Evolutionary conservation across 1,140 invertebrate species (phyloP), one percentile per base, ranked within the genome.

Genomic region (Tetramorium simillimum): DNA sequence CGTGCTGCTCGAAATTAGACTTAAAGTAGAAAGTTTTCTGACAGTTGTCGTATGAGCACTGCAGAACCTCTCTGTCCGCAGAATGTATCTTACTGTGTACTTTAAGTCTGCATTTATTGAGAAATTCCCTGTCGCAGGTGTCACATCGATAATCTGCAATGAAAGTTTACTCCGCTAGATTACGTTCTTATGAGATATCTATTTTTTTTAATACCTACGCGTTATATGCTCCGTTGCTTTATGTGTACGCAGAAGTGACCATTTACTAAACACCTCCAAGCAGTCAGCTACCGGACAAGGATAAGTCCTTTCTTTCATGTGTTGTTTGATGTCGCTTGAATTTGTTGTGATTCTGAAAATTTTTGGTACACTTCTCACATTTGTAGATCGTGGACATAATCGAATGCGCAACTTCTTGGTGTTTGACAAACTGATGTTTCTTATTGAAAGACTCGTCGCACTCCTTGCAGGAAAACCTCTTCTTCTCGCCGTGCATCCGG

Each of bases 31-130:
- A 94, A 33, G 84, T 18, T 12, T 81, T 86, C 3, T 82, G 21
- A 85, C 93, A 94, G 21, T 89, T 87, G 7, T 93, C 85, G n/a
- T 91, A 93, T 14, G 90, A 73, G 46, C 93, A 94, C 21, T 81
- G 21, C 10, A 93, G 18, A 28, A 87, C 21, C 3, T 28, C 24
- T 80, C 86, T 86, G 21, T 78, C 65, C 18, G 85, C 40, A 12
- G 3, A 43, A 24, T 93, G 92, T 21, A 70, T 75, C 40, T 60
- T 49, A 18, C 37, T 33, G 65, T 94, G 93, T 16, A 18, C n/a
- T 28, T n/a, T 88, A 33, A 93, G 87, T 10, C 58, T 82, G 4
- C 0, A 0, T 86, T 90, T 91, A 3, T 3, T 80, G 6, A 72
- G 24, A 56, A 93, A 93, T 2, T 49, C 62, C 77, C 86, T 90